These are phyloP conservation scores for Callaeas wilsoni DNA, from an alignment of 2,113 vertebrate species.

Conservation along the genomic window DNA sequence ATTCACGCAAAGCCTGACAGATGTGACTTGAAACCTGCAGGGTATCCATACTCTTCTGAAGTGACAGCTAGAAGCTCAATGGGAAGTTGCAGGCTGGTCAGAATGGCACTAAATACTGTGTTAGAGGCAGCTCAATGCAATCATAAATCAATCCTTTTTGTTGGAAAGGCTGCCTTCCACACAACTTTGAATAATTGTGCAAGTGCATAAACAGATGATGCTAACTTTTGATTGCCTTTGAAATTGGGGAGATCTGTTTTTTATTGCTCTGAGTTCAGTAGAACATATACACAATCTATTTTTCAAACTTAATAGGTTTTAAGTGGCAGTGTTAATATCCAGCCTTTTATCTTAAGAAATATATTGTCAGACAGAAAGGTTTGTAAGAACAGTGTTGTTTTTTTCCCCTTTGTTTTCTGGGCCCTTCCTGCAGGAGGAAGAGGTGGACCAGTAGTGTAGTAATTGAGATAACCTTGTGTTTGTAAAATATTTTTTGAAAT, in stretches of 20 bases:
- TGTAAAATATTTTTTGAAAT: neutral
- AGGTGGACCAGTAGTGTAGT: neutral
- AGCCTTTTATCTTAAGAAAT: neutral
- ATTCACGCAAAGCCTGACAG: neutral
- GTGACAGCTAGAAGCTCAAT: neutral
- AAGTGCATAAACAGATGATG: neutral
- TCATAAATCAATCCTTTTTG: accelerated
- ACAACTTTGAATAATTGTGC: neutral
- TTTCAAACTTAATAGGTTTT: neutral
- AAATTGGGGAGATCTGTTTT: neutral
- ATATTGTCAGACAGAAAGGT: neutral
- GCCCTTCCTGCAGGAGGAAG: neutral
- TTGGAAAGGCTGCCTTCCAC: neutral
- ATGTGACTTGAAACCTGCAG: neutral
- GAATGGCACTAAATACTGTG: neutral
- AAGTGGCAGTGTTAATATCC: neutral
- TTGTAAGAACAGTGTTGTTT: neutral
- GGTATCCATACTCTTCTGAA: neutral
- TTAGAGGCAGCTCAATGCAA: neutral
- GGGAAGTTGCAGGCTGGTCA: neutral
- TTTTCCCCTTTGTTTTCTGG: neutral
- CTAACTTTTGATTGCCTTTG: neutral
- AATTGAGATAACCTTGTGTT: neutral
- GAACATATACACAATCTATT: neutral
- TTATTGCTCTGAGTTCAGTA: neutral